Percentiles rank a stretch among this genome's conserved stretches.
Conservation (phyloP, 2,888 invertebrate species). For the Cyclophora punctaria region DNA sequence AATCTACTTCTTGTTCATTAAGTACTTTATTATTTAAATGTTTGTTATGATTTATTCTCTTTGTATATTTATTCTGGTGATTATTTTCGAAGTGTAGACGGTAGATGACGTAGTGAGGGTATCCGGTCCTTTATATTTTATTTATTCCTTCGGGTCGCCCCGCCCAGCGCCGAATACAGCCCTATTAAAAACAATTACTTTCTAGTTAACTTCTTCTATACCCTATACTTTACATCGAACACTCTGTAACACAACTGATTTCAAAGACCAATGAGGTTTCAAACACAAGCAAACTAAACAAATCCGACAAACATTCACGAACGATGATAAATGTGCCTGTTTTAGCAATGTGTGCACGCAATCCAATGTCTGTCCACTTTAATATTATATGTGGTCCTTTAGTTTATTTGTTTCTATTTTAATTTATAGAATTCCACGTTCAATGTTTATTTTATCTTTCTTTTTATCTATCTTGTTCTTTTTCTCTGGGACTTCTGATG, state of each 20-base stretch:
- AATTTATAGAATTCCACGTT: slow-evolving; percentile 50
- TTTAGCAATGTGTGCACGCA: slow-evolving; percentile 68
- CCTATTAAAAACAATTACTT: slow-evolving; percentile 28
- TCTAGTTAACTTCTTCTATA: slow-evolving; percentile 42
- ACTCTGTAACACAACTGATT: slow-evolving; percentile 43
- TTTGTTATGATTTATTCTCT: slow-evolving; percentile 7
- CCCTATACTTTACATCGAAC: slow-evolving; percentile 52
- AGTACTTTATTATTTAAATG: slow-evolving; percentile 3
- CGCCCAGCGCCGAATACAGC: slow-evolving; percentile 69
- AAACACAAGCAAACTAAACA: slow-evolving; percentile 46
- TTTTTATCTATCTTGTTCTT: slow-evolving; percentile 40
- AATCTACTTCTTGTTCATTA: not conserved
- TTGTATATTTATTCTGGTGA: slow-evolving; percentile 5
- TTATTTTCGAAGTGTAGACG: slow-evolving; percentile 61
- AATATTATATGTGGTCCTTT: slow-evolving; percentile 72
- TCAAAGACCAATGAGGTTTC: slow-evolving; percentile 35
- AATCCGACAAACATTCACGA: slow-evolving; percentile 33
- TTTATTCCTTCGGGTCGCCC: slow-evolving; percentile 59
- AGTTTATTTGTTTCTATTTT: slow-evolving; percentile 49
- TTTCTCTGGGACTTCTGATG: slow-evolving; percentile 30
- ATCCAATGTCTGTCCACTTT: slow-evolving; percentile 67
- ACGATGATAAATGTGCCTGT: slow-evolving; percentile 63
- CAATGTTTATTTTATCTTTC: slow-evolving; percentile 53
- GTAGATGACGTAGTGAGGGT: slow-evolving; percentile 57
- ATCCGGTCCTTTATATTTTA: slow-evolving; percentile 34